Percentiles rank a stretch among this genome's conserved stretches.
These are phyloP conservation scores for Chaetophractus vellerosus DNA, from an alignment of 2,797 vertebrate genomes.

Conservation along the genomic window DNA sequence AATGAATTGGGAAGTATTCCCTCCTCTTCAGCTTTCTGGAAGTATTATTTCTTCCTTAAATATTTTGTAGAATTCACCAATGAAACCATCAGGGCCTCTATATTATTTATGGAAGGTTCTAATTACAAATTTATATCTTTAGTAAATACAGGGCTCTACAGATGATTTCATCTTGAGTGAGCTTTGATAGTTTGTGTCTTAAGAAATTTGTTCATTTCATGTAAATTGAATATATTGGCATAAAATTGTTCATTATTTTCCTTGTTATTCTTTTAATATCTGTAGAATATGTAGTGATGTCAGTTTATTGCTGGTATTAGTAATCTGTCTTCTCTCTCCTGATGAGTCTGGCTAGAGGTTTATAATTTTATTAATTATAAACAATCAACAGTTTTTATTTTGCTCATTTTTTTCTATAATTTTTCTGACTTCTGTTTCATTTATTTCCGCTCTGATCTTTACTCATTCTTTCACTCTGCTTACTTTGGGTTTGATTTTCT, in stretches of 20 bases:
- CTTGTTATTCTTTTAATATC: not conserved
- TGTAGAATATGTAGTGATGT: not conserved
- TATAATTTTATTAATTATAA: not conserved
- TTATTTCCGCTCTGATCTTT: not conserved
- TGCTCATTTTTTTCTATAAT: not conserved
- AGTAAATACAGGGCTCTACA: not conserved
- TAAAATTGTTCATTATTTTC: not conserved
- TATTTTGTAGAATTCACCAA: not conserved
- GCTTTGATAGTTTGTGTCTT: not conserved
- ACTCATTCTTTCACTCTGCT: not conserved
- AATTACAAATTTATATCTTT: slow-evolving; percentile 38
- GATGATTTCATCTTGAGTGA: not conserved
- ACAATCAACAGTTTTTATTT: not conserved
- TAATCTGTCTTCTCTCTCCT: not conserved
- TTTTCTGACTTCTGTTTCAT: slow-evolving; percentile 24
- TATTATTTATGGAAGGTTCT: not conserved
- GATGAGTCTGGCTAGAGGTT: not conserved
- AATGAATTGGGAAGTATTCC: not conserved
- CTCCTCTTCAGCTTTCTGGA: not conserved
- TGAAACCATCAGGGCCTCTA: not conserved
- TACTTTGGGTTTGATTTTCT: not conserved
- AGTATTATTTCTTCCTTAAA: not conserved
- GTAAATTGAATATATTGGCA: not conserved
- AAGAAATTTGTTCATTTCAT: not conserved
- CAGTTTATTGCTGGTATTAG: not conserved